These are phyloP conservation scores for Limosa lapponica DNA, from an alignment of 2,797 vertebrate genomes.

Conservation along the genomic window DNA sequence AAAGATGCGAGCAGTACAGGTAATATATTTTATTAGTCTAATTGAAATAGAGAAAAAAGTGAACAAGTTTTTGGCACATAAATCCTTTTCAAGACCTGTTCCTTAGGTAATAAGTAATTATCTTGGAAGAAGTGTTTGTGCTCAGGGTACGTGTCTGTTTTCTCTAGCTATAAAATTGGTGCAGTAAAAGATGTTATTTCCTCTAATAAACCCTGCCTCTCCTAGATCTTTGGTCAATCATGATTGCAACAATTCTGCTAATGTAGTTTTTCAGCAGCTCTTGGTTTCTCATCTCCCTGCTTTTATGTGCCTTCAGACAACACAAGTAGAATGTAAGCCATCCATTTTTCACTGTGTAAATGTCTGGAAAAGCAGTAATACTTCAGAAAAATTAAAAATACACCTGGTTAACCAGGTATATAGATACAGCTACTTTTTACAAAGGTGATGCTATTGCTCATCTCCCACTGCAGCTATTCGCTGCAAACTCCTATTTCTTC, in stretches of 20 bases:
- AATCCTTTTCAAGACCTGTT: neutral
- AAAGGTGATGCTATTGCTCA: neutral
- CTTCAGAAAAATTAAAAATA: neutral
- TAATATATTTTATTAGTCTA: neutral
- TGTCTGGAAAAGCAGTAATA: neutral
- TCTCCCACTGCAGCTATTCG: neutral
- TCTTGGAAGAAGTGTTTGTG: neutral
- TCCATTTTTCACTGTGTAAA: neutral
- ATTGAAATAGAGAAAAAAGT: neutral
- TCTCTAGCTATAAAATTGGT: neutral
- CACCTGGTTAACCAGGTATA: neutral
- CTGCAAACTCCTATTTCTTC: neutral
- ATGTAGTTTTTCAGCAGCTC: neutral
- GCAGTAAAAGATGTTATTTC: neutral
- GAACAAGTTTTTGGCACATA: neutral
- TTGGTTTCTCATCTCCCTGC: neutral
- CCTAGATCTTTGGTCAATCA: neutral
- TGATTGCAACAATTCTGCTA: neutral
- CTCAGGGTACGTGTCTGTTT: neutral
- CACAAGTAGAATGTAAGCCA: neutral
- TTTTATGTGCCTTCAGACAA: neutral
- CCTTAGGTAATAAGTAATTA: neutral
- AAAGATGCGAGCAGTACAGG: neutral
- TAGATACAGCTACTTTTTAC: neutral
- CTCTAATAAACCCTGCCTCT: neutral